These are phyloP conservation scores for Myocastor coypus DNA, from an alignment of 2,113 vertebrate genomes.

Conservation along the genomic window DNA sequence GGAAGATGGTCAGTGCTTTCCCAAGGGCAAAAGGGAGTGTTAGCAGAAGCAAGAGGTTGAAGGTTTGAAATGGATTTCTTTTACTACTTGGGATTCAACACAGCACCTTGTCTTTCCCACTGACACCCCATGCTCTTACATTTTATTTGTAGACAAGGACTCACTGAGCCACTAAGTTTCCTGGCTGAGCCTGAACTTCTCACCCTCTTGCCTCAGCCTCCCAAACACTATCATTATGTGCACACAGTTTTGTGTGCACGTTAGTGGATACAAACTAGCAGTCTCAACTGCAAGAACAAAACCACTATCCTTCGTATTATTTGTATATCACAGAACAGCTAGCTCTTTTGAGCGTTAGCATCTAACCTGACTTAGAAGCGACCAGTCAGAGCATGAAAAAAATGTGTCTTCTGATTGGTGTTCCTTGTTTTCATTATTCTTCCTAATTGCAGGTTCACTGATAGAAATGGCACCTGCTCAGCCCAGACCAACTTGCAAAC, in stretches of 20 bases:
- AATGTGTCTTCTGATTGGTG: background rate
- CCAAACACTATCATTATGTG: background rate
- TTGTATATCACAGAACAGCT: background rate
- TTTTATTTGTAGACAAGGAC: background rate
- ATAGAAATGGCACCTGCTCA: background rate
- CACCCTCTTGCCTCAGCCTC: background rate
- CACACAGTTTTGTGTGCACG: background rate
- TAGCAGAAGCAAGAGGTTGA: background rate
- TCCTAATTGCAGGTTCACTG: background rate
- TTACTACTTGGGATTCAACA: background rate
- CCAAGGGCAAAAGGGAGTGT: background rate
- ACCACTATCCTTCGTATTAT: background rate
- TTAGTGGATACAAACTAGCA: background rate
- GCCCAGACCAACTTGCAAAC: background rate
- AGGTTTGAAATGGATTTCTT: background rate
- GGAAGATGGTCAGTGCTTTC: accelerated
- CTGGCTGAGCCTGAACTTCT: background rate
- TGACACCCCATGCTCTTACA: background rate
- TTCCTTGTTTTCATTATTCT: background rate
- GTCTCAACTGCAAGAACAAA: background rate
- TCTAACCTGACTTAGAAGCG: background rate
- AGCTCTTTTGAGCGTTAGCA: background rate
- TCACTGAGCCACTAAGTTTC: background rate
- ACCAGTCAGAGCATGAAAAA: background rate
- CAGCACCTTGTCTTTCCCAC: background rate